These are phyloP conservation scores for Drosophila histrio DNA, from an alignment of 2,888 invertebrate species.

Conservation along the genomic window DNA sequence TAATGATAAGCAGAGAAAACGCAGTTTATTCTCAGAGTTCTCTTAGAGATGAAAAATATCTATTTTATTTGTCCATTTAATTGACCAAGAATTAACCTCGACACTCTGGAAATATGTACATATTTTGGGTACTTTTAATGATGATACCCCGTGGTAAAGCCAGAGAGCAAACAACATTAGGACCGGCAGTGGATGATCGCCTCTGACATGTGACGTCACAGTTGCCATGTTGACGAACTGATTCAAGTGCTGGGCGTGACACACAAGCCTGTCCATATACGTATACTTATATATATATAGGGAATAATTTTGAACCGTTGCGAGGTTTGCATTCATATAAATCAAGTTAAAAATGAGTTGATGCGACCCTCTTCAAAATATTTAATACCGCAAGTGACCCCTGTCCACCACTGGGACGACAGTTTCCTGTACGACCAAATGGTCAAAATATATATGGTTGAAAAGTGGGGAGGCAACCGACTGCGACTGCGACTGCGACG, in stretches of 20 bases:
- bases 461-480: slow-evolving; percentile 36
- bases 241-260: slow-evolving; percentile 68
- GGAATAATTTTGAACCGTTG: not conserved
- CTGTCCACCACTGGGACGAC: slow-evolving; percentile 65
- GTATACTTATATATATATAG: too few species aligned
- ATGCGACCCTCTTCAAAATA: slow-evolving; percentile 82
- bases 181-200: not conserved
- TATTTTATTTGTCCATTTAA: slow-evolving; percentile 28
- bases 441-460: slow-evolving; percentile 51
- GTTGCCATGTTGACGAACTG: slow-evolving; percentile 35
- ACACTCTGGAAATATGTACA: slow-evolving; percentile 3
- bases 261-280: slow-evolving; percentile 16
- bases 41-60: not conserved
- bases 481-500: not conserved
- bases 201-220: slow-evolving; percentile 12
- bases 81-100: slow-evolving; percentile 54
- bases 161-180: slow-evolving; percentile 19
- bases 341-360: slow-evolving; percentile 67
- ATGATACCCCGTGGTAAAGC: slow-evolving; percentile 19
- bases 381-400: slow-evolving; percentile 83
- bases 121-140: slow-evolving; percentile 6
- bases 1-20: not conserved
- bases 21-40: not conserved
- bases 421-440: slow-evolving; percentile 14
- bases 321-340: slow-evolving; percentile 47